Conservation (phyloP, 35 echinoderm and acorn worm genomes). For the Patiria miniata region DNA sequence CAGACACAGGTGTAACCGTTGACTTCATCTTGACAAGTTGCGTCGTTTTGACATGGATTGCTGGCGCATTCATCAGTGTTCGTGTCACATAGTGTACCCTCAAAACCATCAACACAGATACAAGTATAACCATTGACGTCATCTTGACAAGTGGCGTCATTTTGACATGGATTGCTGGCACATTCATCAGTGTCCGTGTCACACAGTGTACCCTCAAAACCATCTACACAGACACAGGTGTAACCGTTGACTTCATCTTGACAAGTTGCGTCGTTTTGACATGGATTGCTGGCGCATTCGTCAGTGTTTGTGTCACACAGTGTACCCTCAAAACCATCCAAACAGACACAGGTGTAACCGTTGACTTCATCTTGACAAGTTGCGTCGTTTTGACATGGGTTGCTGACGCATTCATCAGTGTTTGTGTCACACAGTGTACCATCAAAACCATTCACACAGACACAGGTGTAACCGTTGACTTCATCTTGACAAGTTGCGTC, state of each 20-base stretch:
- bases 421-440: slow-evolving; percentile 35
- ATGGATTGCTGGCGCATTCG: slow-evolving; percentile 60
- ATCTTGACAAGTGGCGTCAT: slow-evolving; percentile 39
- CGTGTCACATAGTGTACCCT: slow-evolving; percentile 30
- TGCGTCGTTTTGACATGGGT: slow-evolving; percentile 41
- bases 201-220: slow-evolving; percentile 7
- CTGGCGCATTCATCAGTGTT: slow-evolving; percentile 33
- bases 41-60: slow-evolving; percentile 34
- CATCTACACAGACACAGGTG: slow-evolving; percentile 15
- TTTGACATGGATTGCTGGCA: slow-evolving; percentile 19
- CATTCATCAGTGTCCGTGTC: slow-evolving; percentile 28
- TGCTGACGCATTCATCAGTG: slow-evolving; percentile 34
- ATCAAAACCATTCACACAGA: slow-evolving; percentile 38
- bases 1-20: slow-evolving; percentile 27
- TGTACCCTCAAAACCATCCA: slow-evolving; percentile 50
- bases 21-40: slow-evolving; percentile 11
- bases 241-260: slow-evolving; percentile 29
- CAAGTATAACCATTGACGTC: slow-evolving; percentile 11
- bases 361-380: slow-evolving; percentile 20
- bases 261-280: slow-evolving; percentile 42
- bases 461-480: slow-evolving; percentile 41
- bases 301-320: slow-evolving; percentile 79
- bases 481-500: slow-evolving; percentile 32
- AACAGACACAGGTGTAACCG: slow-evolving; percentile 42
- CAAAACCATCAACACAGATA: slow-evolving; percentile 34